Conservation (phyloP, 2,797 vertebrate species). For the Salmo trutta region DNA sequence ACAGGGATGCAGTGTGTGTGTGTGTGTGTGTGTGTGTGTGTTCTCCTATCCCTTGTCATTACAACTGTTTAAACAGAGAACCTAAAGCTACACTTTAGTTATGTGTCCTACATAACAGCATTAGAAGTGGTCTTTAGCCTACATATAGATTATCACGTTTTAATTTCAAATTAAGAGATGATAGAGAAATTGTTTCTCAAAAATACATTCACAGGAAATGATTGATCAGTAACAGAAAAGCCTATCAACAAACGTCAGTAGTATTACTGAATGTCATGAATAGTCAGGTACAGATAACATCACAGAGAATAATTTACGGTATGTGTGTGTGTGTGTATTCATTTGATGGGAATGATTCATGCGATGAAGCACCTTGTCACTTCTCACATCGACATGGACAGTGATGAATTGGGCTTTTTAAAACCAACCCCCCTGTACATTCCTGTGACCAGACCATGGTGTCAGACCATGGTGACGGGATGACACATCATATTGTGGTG, state of each 20-base stretch:
- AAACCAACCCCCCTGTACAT: conserved; percentile 11
- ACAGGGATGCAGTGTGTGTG: conserved; percentile 14
- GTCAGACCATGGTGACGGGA: background rate
- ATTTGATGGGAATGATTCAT: conserved; percentile 21
- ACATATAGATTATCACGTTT: background rate
- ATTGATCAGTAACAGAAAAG: background rate
- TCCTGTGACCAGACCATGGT: conserved; percentile 16
- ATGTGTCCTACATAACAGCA: background rate
- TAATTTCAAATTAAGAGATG: background rate
- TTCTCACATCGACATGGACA: conserved; percentile 23
- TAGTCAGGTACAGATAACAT: background rate
- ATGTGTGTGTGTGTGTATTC: background rate
- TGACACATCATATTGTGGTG: conserved; percentile 20
- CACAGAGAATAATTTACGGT: background rate
- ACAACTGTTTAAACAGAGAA: background rate
- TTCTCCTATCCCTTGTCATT: background rate
- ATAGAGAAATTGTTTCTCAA: background rate
- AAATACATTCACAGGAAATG: background rate
- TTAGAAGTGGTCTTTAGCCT: background rate
- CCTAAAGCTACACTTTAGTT: background rate
- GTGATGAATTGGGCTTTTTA: background rate
- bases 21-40: background rate
- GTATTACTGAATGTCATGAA: background rate
- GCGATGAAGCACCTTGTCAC: conserved; percentile 16
- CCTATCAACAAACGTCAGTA: background rate